Base-by-base conservation (phyloP, 2,797 vertebrate species). In the Schizopygopsis pylzovi region DNA sequence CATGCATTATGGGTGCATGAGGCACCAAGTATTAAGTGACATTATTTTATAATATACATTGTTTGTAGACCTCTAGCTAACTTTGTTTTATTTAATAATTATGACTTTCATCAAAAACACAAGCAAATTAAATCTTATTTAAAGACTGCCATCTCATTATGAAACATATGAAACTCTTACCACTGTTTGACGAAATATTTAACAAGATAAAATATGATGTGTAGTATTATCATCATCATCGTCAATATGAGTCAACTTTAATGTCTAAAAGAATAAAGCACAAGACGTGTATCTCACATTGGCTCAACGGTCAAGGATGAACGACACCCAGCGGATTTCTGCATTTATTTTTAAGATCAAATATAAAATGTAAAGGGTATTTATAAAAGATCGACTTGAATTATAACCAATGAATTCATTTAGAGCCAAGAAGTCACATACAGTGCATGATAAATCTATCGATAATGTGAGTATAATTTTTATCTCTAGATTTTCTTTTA, bases 271-370 rank as follows among this genome's bases (percentile, higher is more conserved):
- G 61, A 67, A 73, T 10, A 68, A 68, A 68, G 65, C 65, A 18
- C 28, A 20, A 82, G 65, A n/a, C 20, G 25, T 28, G 18, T 73
- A 72, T 18, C 33, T 76, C 41, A 59, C 54, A 67, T 4, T 67
- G 33, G 22, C 72, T 67, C 5, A 76, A 67, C 43, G 43, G 56
- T 75, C 56, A 76, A 52, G 6, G 72, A 77, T 54, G 45, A 77
- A 77, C 72, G 72, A 67, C 43, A 63, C 20, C 71, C 20, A 49
- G 37, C 39, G 28, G 28, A 1, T 83, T 47, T 10, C 37, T 16
- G 12, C 70, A 8, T 39, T n/a, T 43, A 20, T 67, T 54, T 81
- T 41, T 22, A 11, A 39, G 4, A 25, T 75, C 28, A 18, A 28
- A 52, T 28, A 37, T 65, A 7, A 4, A 22, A 47, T 47, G 8